Conservation (phyloP, 2,888 invertebrate species). For the Xestia sexstrigata region DNA sequence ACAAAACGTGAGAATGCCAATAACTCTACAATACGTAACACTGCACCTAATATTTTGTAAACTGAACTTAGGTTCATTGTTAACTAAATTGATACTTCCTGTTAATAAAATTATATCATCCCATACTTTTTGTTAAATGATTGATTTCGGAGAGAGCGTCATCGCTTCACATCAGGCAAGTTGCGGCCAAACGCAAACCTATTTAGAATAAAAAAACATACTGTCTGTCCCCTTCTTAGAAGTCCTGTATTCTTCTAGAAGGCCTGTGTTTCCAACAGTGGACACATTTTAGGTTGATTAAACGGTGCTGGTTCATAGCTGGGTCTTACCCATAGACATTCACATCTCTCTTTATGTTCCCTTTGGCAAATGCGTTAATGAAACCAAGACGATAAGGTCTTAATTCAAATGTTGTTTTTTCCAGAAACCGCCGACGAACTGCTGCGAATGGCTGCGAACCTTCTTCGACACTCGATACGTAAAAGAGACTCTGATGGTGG, state of each 20-base stretch:
- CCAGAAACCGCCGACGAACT: constrained; percentile 84
- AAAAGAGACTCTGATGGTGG: constrained; percentile 94
- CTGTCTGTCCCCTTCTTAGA: neutral
- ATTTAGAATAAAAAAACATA: too few relatives aligned
- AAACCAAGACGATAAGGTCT: neutral
- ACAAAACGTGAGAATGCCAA: neutral
- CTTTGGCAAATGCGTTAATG: neutral
- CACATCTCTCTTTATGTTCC: neutral
- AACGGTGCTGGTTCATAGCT: neutral
- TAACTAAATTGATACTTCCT: neutral
- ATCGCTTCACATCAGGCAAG: too few relatives aligned
- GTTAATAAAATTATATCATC: neutral
- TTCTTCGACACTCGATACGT: constrained; percentile 95
- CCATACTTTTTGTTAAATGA: too few relatives aligned
- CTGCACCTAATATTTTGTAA: neutral
- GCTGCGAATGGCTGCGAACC: constrained; percentile 91
- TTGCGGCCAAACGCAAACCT: too few relatives aligned
- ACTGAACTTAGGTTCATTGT: neutral
- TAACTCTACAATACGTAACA: neutral
- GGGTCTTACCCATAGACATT: neutral
- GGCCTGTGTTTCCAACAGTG: neutral
- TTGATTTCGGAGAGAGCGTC: too few relatives aligned
- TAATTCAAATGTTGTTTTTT: constrained; percentile 48
- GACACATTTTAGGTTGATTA: neutral
- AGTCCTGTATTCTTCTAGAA: neutral